Conservation (phyloP, 2,113 vertebrate genomes). For the Nibea albiflora region DNA sequence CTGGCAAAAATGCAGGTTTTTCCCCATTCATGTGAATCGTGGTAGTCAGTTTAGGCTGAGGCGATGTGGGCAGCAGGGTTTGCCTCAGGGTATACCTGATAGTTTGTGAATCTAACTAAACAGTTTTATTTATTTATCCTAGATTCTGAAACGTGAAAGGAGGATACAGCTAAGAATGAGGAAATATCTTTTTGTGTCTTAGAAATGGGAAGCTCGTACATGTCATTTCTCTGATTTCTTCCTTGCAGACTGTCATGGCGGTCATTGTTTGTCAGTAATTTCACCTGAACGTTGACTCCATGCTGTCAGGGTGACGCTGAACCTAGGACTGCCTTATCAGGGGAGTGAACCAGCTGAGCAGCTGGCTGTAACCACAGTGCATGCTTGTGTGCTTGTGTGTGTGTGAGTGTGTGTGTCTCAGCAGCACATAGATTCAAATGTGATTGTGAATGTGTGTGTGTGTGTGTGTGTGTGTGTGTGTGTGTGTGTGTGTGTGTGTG, state of each 20-base stretch:
- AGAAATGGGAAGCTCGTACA: background rate
- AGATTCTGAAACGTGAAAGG: no score
- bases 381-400: background rate
- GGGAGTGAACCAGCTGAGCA: conserved; percentile 56
- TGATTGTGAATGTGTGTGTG: background rate
- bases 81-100: no score
- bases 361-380: conserved; percentile 28
- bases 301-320: conserved; percentile 19
- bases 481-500: conserved; percentile 6
- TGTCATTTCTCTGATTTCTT: background rate
- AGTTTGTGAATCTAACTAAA: no score
- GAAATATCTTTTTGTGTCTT: background rate
- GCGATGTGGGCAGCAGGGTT: no score
- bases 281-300: conserved; percentile 13
- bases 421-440: conserved; percentile 3
- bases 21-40: no score
- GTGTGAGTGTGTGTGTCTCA: conserved; percentile 5
- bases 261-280: conserved; percentile 19
- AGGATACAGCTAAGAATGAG: background rate
- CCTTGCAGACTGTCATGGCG: background rate
- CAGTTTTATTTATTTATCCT: no score
- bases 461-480: background rate
- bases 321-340: conserved; percentile 45
- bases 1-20: no score
- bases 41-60: no score